Percentiles rank a stretch among this genome's conserved stretches.
Conservation (phyloP, 2,113 vertebrate species). For the Bos indicus region DNA sequence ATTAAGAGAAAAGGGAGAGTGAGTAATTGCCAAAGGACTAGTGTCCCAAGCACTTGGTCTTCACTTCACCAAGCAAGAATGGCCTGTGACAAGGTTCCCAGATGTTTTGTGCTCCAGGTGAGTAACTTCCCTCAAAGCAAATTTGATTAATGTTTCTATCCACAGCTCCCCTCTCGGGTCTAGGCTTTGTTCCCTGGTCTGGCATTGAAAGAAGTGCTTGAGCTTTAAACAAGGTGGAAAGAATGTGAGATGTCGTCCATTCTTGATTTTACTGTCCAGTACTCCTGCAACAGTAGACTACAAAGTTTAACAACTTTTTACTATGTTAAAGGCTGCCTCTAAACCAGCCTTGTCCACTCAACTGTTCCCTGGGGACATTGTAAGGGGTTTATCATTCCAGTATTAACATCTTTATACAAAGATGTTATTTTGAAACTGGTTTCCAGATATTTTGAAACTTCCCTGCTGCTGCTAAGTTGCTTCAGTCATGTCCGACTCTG, state of each 20-base stretch:
- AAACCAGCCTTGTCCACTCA: not conserved
- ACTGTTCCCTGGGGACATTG: not conserved
- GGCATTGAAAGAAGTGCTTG: not conserved
- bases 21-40: not conserved
- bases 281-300: not conserved
- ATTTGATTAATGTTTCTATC: not conserved
- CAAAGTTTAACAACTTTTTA: not conserved
- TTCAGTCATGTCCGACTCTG: no score
- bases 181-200: not conserved
- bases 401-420: not conserved
- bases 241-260: not conserved
- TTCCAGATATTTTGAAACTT: constrained; percentile 47
- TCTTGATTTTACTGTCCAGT: not conserved
- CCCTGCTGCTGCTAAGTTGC: not conserved
- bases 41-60: not conserved
- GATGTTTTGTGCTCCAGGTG: not conserved
- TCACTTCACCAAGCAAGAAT: not conserved
- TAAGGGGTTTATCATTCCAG: not conserved
- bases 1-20: not conserved
- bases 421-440: not conserved
- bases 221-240: not conserved
- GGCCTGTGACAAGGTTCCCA: not conserved
- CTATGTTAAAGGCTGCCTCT: not conserved
- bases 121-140: not conserved
- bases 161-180: not conserved